Evolutionary conservation across 2,113 vertebrate species (phyloP).

Genomic region (Parotia lawesii): DNA sequence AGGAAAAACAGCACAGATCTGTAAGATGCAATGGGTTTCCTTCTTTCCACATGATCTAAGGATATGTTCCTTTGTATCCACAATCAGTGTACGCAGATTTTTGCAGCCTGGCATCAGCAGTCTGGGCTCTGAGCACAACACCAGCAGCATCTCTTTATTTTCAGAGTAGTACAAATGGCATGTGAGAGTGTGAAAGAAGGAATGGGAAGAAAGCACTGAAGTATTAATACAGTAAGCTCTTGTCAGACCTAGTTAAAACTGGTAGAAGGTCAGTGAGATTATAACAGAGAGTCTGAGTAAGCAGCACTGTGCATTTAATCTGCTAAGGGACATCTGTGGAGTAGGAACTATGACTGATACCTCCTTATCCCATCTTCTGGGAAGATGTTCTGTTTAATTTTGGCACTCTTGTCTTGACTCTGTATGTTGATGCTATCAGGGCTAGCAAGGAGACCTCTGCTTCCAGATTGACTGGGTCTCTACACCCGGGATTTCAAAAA

Average conservation of each 20-base stretch:
- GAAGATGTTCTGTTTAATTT: neutral
- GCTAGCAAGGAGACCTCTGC: neutral
- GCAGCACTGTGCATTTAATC: neutral
- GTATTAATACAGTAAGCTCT: neutral
- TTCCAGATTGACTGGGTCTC: neutral
- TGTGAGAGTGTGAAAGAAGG: neutral
- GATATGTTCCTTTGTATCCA: neutral
- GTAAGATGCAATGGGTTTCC: neutral
- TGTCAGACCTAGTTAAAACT: neutral
- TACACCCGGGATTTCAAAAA: neutral
- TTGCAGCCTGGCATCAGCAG: neutral
- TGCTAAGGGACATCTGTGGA: neutral
- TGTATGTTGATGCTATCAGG: neutral
- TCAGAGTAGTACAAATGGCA: neutral
- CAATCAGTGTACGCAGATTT: neutral
- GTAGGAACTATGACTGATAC: neutral
- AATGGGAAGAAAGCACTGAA: neutral
- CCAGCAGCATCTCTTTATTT: neutral
- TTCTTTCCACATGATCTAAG: neutral
- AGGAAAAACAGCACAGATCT: neutral
- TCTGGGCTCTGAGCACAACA: neutral
- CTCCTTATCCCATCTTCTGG: neutral
- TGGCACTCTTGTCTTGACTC: neutral
- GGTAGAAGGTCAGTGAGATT: neutral
- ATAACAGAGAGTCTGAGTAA: neutral